A percentile compares a stretch with the other conserved stretches of the same genome.
Evolutionary conservation across 1,140 invertebrate genomes (phyloP).

Genomic region (Cherax destructor): DNA sequence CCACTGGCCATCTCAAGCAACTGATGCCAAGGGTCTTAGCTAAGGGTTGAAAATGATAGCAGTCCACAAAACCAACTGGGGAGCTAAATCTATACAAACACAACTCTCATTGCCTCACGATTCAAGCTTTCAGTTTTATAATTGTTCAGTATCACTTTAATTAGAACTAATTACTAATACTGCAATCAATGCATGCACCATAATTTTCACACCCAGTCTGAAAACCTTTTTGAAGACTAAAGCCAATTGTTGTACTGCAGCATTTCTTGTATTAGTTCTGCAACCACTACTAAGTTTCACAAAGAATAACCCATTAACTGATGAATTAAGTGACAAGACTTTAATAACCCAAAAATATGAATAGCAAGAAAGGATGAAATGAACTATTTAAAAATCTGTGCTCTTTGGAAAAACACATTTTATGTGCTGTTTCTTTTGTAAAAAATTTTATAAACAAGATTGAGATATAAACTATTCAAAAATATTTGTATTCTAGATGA

Average conservation of each 20-base stretch:
- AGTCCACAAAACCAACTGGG: neutral
- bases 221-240: neutral
- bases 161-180: neutral
- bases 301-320: neutral
- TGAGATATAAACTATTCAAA: too few relatives aligned
- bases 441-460: too few relatives aligned
- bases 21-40: neutral
- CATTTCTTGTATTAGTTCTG: neutral
- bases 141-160: neutral
- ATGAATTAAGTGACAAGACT: neutral
- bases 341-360: neutral
- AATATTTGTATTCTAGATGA: neutral
- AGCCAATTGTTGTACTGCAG: neutral
- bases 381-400: conserved; percentile 1
- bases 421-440: too few relatives aligned
- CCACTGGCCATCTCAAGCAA: neutral
- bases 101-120: conserved; percentile 1
- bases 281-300: neutral
- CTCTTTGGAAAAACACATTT: neutral
- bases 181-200: neutral
- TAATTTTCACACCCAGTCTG: neutral
- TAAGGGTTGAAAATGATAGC: neutral
- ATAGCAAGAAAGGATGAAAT: neutral
- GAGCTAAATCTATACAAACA: neutral
- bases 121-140: conserved; percentile 5